A percentile compares a stretch with the other conserved stretches of the same genome.
These are phyloP conservation scores for Carapus acus DNA, from an alignment of 2,797 vertebrate genomes.

Conservation along the genomic window DNA sequence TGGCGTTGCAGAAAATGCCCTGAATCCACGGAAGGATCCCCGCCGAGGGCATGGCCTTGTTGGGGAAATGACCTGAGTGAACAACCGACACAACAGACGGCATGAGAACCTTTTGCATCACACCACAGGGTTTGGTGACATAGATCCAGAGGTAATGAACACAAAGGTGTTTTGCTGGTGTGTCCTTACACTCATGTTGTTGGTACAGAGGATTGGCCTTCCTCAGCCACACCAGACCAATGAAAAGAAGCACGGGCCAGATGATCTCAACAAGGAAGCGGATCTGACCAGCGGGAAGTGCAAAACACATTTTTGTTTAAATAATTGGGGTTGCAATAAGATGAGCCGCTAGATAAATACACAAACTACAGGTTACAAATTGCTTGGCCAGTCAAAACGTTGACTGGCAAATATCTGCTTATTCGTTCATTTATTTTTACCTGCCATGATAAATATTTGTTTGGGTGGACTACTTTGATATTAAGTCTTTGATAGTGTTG, in stretches of 20 bases:
- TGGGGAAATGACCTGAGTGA: slow-evolving; percentile 91
- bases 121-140: no score
- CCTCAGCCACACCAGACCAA: slow-evolving; percentile 91
- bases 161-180: neutral
- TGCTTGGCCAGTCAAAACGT: no score
- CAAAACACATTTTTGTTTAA: neutral
- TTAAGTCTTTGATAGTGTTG: no score
- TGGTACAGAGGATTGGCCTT: slow-evolving; percentile 87
- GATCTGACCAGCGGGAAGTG: slow-evolving; percentile 66
- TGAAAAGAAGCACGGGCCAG: slow-evolving; percentile 88
- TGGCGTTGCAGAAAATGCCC: slow-evolving; percentile 92
- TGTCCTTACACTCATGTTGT: slow-evolving; percentile 89
- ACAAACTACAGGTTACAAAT: no score
- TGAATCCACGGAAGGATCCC: slow-evolving; percentile 92
- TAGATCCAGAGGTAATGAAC: neutral
- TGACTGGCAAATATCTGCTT: no score
- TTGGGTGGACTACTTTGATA: no score
- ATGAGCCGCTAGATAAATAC: no score
- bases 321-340: no score
- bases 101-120: neutral
- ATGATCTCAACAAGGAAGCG: slow-evolving; percentile 88
- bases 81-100: neutral
- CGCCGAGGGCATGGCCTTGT: slow-evolving; percentile 95
- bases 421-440: no score
- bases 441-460: neutral